Evolutionary conservation across 1,140 invertebrate genomes (phyloP), one percentile per base, ranked within the genome.

Genomic region (Cydia fagiglandana): DNA sequence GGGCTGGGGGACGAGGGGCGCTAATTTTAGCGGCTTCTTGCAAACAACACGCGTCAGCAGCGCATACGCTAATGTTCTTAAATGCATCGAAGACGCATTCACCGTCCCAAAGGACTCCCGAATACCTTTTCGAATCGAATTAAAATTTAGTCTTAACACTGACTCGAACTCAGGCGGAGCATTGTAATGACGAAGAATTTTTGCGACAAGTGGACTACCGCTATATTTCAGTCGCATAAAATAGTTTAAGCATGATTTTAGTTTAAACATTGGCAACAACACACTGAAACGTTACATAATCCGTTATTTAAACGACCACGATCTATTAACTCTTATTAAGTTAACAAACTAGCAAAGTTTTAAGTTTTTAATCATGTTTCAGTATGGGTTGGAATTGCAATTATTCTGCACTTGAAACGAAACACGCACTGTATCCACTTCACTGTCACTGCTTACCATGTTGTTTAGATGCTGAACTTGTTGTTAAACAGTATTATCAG

Each of bases 1-100:
- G 75, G 20, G 80, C 79, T 83, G 86, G 86, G 87, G 84, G 88
- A 84, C 82, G 86, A 76, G 75, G 75, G 80, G 77, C 80, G 88
- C 86, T 92, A 91, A 91, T 88, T 89, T 91, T 89, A 89, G 86
- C 82, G 80, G 81, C 81, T 53, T 83, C 84, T 85, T 81, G 73
- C 86, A 89, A 87, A 88, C 84, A 89, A 86, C 80, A 83, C 83
- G 76, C 82, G 81, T 75, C 79, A 80, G 79, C 74, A 64, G 73
- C 77, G 75, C 73, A 74, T 78, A 76, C 79, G 77, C 77, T 75
- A 61, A 30, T 73, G 74, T 61, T 77, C 66, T 47, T 28, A 70
- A 47, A 75, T 34, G 41, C 68, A 74, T 15, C 13, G 38, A 61
- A 20, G 50, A 24, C 20, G 56, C 56, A 24, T n/a, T 53, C n/a